Conservation (phyloP, 2,797 vertebrate species). For the Tenualosa ilisha region DNA sequence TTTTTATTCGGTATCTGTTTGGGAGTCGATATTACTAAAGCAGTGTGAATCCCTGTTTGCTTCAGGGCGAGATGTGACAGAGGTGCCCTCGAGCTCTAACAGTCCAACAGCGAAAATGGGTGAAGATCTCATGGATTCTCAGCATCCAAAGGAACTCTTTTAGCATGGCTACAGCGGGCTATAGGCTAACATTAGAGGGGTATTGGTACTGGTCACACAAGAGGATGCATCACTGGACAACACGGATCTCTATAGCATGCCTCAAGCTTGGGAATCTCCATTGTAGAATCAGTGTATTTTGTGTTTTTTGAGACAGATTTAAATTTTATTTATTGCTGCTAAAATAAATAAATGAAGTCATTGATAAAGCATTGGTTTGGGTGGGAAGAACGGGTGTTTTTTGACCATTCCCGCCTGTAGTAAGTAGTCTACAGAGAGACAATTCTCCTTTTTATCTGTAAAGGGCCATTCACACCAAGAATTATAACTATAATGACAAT, state of each 20-base stretch:
- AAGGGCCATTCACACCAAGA: background rate
- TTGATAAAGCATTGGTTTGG: conserved; percentile 15
- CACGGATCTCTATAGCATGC: conserved; percentile 64
- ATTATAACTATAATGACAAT: no score
- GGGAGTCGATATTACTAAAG: conserved; percentile 99
- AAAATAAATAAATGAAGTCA: background rate
- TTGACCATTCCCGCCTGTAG: conserved; percentile 40
- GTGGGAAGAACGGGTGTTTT: background rate
- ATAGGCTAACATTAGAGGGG: conserved; percentile 90
- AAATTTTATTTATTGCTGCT: conserved; percentile 26
- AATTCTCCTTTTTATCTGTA: conserved; percentile 54
- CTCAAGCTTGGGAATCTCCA: conserved; percentile 50
- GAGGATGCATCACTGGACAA: conserved; percentile 55
- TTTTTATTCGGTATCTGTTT: conserved; percentile 76
- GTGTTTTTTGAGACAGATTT: conserved; percentile 18
- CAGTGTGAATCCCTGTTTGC: conserved; percentile 99
- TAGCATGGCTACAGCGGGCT: conserved; percentile 90
- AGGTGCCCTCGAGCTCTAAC: conserved; percentile 99
- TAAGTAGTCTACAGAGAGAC: conserved; percentile 62
- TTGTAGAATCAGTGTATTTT: conserved; percentile 24
- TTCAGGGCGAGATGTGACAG: conserved; percentile 99
- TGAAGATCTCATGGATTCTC: conserved; percentile 98
- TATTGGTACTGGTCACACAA: conserved; percentile 85
- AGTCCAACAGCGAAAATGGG: conserved; percentile 98
- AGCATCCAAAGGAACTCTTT: conserved; percentile 96